These are phyloP conservation scores for Dryobotodes eremita DNA, from an alignment of 2,888 invertebrate species.

Conservation along the genomic window DNA sequence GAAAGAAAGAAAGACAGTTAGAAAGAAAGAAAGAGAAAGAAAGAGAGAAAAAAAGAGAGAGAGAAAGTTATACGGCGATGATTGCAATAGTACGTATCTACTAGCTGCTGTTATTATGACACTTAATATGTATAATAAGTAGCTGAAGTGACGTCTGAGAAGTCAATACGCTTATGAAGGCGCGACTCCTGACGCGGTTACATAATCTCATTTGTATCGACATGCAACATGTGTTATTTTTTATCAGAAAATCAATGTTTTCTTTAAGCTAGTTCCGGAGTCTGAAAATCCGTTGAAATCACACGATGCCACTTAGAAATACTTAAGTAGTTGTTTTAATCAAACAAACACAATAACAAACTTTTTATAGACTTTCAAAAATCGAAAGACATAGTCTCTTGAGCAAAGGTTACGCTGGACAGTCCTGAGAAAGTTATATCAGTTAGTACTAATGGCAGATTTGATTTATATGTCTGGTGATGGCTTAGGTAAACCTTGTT, in stretches of 20 bases:
- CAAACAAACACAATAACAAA: background rate
- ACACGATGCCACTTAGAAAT: background rate
- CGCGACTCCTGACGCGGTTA: background rate
- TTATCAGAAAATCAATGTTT: slow-evolving; percentile 19
- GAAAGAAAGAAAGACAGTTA: too few species aligned
- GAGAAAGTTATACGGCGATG: too few species aligned
- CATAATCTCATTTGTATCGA: slow-evolving; percentile 39
- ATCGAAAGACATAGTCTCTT: background rate
- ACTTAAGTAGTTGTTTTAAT: background rate
- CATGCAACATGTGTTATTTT: slow-evolving; percentile 15
- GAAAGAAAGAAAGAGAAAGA: too few species aligned
- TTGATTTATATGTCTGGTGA: background rate
- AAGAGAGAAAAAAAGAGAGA: too few species aligned
- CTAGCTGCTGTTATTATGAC: background rate
- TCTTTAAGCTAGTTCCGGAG: background rate
- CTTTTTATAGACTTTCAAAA: background rate
- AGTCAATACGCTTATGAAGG: slow-evolving; percentile 35
- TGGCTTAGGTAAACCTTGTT: background rate
- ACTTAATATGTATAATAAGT: slow-evolving; percentile 8
- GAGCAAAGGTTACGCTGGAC: background rate
- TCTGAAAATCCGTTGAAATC: background rate
- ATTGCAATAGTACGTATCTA: too few species aligned
- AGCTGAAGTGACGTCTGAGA: background rate
- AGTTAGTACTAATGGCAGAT: too few species aligned
- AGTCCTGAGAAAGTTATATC: background rate